Conservation (phyloP, 92 coral and sea anemone species). For the Ricordea florida region DNA sequence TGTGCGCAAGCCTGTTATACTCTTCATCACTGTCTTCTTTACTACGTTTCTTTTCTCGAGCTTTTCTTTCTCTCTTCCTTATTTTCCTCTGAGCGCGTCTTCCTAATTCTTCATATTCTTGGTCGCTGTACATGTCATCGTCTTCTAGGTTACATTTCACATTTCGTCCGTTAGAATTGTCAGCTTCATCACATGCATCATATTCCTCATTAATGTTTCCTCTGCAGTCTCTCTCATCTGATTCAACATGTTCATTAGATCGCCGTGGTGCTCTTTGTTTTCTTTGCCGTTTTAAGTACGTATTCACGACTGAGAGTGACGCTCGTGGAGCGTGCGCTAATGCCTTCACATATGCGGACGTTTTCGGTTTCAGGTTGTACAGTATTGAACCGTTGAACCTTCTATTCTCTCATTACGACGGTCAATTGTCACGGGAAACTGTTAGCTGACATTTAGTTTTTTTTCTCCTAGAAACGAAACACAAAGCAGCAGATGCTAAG, state of each 20-base stretch:
- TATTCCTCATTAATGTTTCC: conserved; percentile 23
- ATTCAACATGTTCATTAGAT: conserved; percentile 7
- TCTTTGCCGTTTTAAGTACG: conserved; percentile 11
- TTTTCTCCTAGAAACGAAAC: not conserved
- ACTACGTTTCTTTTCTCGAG: conserved; percentile 1
- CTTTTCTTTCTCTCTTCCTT: conserved; percentile 5
- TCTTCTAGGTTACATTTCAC: conserved; percentile 16
- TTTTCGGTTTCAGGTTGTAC: not conserved
- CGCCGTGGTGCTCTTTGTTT: conserved; percentile 17
- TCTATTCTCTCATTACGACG: no score
- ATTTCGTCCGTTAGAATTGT: not conserved
- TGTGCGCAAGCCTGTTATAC: conserved; percentile 21
- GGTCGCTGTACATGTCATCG: conserved; percentile 23
- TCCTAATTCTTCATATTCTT: conserved; percentile 27
- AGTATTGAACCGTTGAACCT: no score
- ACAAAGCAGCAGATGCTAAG: not conserved
- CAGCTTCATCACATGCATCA: conserved; percentile 21
- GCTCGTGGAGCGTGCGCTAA: not conserved
- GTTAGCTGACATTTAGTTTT: no score
- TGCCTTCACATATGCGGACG: not conserved
- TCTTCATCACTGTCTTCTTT: conserved; percentile 41
- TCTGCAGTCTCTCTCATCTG: conserved; percentile 8
- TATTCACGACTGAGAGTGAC: not conserved
- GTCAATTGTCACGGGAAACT: no score
- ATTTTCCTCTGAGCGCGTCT: conserved; percentile 13